A percentile compares a stretch with the other conserved stretches of the same genome.
phyloP scores from a whole-genome alignment of 2,113 vertebrate species.

The Paracanthobrama guichenoti region DNA sequence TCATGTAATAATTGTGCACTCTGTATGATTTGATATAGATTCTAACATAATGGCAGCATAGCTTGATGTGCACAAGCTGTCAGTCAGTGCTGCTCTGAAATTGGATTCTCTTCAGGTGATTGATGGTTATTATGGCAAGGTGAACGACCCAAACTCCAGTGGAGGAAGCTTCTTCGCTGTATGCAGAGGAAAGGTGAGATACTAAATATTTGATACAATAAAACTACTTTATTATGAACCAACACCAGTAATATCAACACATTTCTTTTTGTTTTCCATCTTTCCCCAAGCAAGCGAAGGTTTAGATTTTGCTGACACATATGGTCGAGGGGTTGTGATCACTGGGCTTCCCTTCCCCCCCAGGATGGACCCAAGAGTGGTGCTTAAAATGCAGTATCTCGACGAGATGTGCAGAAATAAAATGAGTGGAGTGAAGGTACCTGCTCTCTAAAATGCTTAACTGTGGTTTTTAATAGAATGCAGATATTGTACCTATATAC shows the following conservation, averaged over 20 bases:
- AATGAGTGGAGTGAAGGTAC: conserved; percentile 65
- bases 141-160: conserved; percentile 75
- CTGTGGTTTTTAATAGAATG: too few relatives aligned
- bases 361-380: conserved; percentile 84
- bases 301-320: conserved; percentile 89
- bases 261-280: background rate
- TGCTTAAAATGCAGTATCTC: conserved; percentile 95
- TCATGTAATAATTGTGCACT: background rate
- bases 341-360: conserved; percentile 95
- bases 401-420: conserved; percentile 84
- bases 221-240: background rate
- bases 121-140: conserved; percentile 82
- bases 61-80: background rate
- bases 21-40: background rate
- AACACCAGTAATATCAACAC: background rate
- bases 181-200: conserved; percentile 91
- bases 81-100: background rate
- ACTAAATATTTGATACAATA: background rate
- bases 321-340: conserved; percentile 89
- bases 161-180: conserved; percentile 92
- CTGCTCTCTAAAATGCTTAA: background rate
- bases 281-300: conserved; percentile 88
- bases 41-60: background rate
- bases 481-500: too few relatives aligned
- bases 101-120: conserved; percentile 77